phyloP scores from a whole-genome alignment of 2,113 vertebrate genomes.

The Cervus canadensis region DNA sequence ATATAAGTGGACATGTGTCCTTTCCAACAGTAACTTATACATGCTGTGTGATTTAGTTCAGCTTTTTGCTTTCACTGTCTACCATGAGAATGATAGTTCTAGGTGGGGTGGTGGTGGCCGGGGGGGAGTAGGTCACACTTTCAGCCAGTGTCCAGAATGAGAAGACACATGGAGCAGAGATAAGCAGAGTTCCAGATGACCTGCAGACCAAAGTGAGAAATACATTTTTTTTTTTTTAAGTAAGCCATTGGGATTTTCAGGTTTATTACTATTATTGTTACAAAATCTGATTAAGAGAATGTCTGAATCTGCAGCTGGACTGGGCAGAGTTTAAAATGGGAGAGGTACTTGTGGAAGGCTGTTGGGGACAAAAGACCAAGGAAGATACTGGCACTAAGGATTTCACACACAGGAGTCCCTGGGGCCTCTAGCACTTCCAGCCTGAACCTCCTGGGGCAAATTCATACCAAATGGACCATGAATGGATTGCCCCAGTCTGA shows the following conservation, averaged over 20 bases:
- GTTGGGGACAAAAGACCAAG: background rate
- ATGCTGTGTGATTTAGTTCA: background rate
- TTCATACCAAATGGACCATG: background rate
- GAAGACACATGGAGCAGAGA: background rate
- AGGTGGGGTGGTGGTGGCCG: background rate
- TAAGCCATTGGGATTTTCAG: background rate
- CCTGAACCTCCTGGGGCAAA: background rate
- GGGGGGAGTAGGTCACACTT: fast-evolving
- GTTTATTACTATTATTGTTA: background rate
- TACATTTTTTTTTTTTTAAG: background rate
- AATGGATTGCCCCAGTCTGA: background rate
- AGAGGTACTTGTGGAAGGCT: background rate
- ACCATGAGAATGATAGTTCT: background rate
- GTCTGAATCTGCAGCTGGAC: background rate
- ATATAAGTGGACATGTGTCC: background rate
- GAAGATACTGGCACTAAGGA: background rate
- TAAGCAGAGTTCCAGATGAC: background rate
- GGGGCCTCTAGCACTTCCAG: background rate
- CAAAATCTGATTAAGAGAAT: background rate
- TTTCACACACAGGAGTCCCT: background rate
- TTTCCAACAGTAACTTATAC: background rate
- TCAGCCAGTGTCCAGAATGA: background rate
- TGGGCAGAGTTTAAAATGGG: background rate
- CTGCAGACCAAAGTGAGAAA: background rate
- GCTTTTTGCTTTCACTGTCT: background rate